These are phyloP conservation scores for Fukomys damarensis DNA, from an alignment of 2,113 vertebrate genomes.

Conservation along the genomic window DNA sequence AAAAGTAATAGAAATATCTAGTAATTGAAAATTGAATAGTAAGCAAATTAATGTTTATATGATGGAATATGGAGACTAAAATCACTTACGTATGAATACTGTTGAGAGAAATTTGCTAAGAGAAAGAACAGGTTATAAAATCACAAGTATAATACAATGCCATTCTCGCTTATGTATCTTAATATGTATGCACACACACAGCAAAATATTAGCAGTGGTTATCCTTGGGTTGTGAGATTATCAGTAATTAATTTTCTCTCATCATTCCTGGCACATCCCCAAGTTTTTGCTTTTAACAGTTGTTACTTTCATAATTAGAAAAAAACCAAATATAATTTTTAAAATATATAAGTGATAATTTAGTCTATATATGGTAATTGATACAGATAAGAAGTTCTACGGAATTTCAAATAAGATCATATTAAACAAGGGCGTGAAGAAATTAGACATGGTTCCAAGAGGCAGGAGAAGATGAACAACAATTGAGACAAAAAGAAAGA, in stretches of 20 bases:
- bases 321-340: conserved; percentile 60
- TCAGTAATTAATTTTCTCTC: conserved; percentile 64
- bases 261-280: conserved; percentile 49
- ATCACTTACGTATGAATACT: background rate
- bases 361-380: conserved; percentile 46
- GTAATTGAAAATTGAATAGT: background rate
- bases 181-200: background rate
- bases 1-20: conserved; percentile 30
- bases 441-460: background rate
- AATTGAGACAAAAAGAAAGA: background rate
- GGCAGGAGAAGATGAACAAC: background rate
- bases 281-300: conserved; percentile 69
- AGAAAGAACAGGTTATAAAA: conserved; percentile 34
- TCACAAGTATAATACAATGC: background rate
- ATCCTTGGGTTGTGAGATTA: conserved; percentile 63
- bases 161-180: background rate
- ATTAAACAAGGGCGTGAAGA: conserved; percentile 33
- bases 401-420: conserved; percentile 63
- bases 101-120: conserved; percentile 21
- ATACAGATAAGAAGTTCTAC: conserved; percentile 42
- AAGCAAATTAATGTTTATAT: background rate
- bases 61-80: background rate
- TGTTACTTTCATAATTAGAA: conserved; percentile 68
- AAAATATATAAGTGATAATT: conserved; percentile 49
- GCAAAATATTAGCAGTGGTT: conserved; percentile 46